Evolutionary conservation across 2,797 vertebrate genomes (phyloP), one percentile per base, ranked within the genome.

Genomic region (Aplochiton taeniatus): DNA sequence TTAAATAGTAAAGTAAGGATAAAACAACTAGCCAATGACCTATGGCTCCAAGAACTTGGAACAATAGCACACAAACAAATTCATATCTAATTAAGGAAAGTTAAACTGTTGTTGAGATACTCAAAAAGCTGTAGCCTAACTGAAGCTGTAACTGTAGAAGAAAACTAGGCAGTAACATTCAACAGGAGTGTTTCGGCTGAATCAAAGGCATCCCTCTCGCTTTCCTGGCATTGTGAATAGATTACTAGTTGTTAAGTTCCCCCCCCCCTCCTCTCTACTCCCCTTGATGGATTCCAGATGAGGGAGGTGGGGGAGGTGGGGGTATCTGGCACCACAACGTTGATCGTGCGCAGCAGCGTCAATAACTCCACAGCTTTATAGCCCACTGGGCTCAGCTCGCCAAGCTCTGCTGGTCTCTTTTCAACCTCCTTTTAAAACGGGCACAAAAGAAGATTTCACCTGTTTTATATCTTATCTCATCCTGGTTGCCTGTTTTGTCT

Each of bases 281-380:
- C 86, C 60, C 88, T 92, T 95, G 94, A 98, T 98, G 91, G 93
- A 91, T 92, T 96, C 95, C 96, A 98, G 96, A 98, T 97, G 95
- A 92, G 88, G 78, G 85, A 90, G 87, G 90, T 75, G 79, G 82
- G 83, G 83, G 42, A 16, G 72, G 93, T 86, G 82, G 80, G 90
- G 92, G 93, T 91, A 93, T 94, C 94, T 96, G 94, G 95, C 92
- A 94, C 90, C 90, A 85, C 85, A 83, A 71, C 82, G 92, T 92
- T 92, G 93, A 93, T 95, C 87, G 78, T 91, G 92, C 90, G 81
- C 93, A 90, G 92, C 94, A 90, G 91, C 88, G 91, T 92, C 91
- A 93, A 90, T 93, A 94, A 94, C 93, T 93, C 91, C 84, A 89
- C 85, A 79, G 83, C 93, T 95, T 94, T 94, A 93, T 91, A 92